These are phyloP conservation scores for Jacana jacana DNA, from an alignment of 2,113 vertebrate genomes.

Conservation along the genomic window DNA sequence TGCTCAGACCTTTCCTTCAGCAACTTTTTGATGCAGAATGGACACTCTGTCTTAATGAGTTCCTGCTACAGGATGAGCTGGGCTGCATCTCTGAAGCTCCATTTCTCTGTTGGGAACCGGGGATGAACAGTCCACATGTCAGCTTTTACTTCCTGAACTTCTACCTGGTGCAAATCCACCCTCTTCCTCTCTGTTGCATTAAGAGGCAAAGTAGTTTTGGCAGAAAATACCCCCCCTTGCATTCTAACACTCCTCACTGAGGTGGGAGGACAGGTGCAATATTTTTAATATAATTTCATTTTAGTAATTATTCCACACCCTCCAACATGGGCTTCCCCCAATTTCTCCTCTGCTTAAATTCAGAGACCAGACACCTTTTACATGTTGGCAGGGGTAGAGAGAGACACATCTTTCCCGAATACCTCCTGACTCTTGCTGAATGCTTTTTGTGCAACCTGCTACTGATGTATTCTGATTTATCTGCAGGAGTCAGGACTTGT, in stretches of 20 bases:
- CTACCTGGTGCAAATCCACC: not conserved
- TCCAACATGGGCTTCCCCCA: not conserved
- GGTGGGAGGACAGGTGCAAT: too few species aligned
- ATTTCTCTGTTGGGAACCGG: not conserved
- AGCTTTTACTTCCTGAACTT: not conserved
- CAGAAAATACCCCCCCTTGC: too few species aligned
- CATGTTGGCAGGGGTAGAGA: not conserved
- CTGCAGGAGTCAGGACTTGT: not conserved
- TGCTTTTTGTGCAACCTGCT: not conserved
- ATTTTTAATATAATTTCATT: too few species aligned
- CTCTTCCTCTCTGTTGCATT: not conserved
- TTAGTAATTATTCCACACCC: too few species aligned
- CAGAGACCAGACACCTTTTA: not conserved
- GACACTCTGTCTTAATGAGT: not conserved
- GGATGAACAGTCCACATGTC: not conserved
- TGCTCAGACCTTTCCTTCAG: not conserved
- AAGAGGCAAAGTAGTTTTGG: too few species aligned
- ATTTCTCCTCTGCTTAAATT: not conserved
- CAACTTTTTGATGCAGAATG: rapidly evolving
- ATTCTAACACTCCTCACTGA: too few species aligned
- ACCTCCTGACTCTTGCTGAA: not conserved
- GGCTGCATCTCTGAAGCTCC: not conserved
- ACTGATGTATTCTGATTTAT: not conserved
- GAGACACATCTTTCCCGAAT: not conserved
- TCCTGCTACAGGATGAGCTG: not conserved